Conservation (phyloP, 2,113 vertebrate species). For the Motacilla tschutschensis region DNA sequence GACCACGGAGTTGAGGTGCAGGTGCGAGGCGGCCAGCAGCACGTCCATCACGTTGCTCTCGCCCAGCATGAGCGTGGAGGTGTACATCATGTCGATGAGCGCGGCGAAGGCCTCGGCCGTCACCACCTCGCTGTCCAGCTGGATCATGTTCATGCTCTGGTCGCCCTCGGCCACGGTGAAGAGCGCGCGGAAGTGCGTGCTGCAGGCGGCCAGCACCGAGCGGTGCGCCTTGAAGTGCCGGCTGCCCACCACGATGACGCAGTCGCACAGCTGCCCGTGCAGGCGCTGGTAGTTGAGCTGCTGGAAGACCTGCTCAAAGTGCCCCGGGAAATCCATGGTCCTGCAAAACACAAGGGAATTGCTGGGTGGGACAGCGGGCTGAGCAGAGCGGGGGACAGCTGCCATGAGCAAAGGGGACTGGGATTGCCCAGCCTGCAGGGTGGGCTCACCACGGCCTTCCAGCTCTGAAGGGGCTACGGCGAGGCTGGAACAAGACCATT, state of each 20-base stretch:
- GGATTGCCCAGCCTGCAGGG: not conserved
- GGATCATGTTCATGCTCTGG: constrained; percentile 94
- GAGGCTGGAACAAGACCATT: not conserved
- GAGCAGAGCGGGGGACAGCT: too few species aligned
- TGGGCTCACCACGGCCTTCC: too few species aligned
- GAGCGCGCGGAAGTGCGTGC: constrained; percentile 93
- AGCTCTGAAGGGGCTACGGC: too few species aligned
- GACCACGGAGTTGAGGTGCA: constrained; percentile 94
- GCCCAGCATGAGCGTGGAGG: constrained; percentile 93
- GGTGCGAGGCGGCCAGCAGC: constrained; percentile 91
- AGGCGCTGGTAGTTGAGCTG: constrained; percentile 95
- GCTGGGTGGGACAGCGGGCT: rapidly evolving
- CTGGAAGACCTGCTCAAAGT: constrained; percentile 97
- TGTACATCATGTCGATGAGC: constrained; percentile 98
- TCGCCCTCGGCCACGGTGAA: constrained; percentile 94
- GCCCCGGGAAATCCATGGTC: constrained; percentile 97
- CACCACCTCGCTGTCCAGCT: constrained; percentile 95
- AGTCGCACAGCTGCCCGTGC: constrained; percentile 94
- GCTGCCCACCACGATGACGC: constrained; percentile 92
- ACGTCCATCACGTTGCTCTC: constrained; percentile 98
- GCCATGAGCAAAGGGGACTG: too few species aligned
- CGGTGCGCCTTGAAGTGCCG: constrained; percentile 96
- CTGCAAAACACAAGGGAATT: constrained; percentile 47
- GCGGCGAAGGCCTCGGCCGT: constrained; percentile 95
- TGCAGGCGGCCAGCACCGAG: constrained; percentile 92